Base-by-base conservation (phyloP, 2,888 invertebrate genomes). In the Eupsilia transversa region DNA sequence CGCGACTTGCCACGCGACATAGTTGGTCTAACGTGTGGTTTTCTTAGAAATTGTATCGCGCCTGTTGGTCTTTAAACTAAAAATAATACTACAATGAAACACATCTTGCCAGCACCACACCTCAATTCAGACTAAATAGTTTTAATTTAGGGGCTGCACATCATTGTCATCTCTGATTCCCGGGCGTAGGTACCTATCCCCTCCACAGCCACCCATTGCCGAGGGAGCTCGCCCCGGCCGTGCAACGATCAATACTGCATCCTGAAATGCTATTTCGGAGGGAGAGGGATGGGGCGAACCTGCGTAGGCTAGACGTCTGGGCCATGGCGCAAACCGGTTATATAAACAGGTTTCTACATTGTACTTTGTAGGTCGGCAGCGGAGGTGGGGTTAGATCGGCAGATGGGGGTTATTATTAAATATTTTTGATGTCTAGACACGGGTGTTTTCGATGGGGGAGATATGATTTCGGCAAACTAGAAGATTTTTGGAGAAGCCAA, bases 231-330 rank as follows among this genome's bases (percentile, higher is more conserved):
- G 60, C 59, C 71, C 71, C 57, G 52, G 20, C 57, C 63, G 43
- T 65, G 60, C 63, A 60, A n/a, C 69, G 81, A 83, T 83, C 84
- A 84, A 83, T 83, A 83, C 73, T 84, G 84, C 83, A 83, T 72
- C 71, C 84, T 63, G 84, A 72, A 80, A 65, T 73, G 77, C 82
- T 83, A 83, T 83, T 80, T 80, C n/a, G 35, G 72, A 20, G 59
- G 27, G 10, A 52, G 54, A 60, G 73, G 80, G 80, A 41, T 73
- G 80, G 72, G 66, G 72, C 76, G 54, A 76, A 27, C n/a, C 67
- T 70, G 43, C 49, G 74, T 68, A 72, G 66, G 70, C 77, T 77
- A 83, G 83, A 77, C 74, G 83, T 83, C 83, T 84, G 68, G 30
- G 46, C 30, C 46, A 57, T 20, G 66, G 66, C 70, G 23, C 61